Conservation (phyloP, 2,113 vertebrate genomes). For the Daubentonia madagascariensis region DNA sequence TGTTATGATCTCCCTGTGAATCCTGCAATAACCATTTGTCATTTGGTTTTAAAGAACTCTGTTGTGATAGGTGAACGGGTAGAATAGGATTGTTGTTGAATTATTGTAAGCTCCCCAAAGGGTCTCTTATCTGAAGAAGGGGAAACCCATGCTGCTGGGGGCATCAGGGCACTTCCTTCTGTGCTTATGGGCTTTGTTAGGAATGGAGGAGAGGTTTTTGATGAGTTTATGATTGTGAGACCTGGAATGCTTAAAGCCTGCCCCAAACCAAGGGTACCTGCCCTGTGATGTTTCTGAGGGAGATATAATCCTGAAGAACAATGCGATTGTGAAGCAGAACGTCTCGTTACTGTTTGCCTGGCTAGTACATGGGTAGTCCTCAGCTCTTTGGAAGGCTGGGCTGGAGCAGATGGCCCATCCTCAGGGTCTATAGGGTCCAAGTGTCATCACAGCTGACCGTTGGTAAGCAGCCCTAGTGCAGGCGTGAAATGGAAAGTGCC, state of each 20-base stretch:
- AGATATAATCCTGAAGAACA: background rate
- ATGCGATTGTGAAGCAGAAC: rapidly evolving
- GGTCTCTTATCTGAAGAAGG: background rate
- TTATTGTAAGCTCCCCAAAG: background rate
- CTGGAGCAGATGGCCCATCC: background rate
- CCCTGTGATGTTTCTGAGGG: background rate
- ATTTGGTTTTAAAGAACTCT: slow-evolving; percentile 18
- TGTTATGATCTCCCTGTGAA: background rate
- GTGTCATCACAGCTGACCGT: background rate
- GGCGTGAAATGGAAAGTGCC: background rate
- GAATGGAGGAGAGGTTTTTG: background rate
- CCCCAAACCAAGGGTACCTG: background rate
- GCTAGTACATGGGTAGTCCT: rapidly evolving
- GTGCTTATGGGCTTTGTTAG: background rate
- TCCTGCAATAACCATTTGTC: background rate
- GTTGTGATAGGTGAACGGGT: background rate
- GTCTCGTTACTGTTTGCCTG: background rate
- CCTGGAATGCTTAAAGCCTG: background rate
- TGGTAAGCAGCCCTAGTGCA: background rate
- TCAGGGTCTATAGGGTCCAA: background rate
- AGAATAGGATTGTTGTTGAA: background rate
- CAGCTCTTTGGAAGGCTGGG: background rate
- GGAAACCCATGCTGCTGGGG: background rate
- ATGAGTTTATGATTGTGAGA: background rate
- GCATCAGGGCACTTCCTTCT: background rate